Percentiles rank a stretch among this genome's conserved stretches.
These are phyloP conservation scores for Enteromius fasciolatus DNA, from an alignment of 2,797 vertebrate genomes.

Conservation along the genomic window DNA sequence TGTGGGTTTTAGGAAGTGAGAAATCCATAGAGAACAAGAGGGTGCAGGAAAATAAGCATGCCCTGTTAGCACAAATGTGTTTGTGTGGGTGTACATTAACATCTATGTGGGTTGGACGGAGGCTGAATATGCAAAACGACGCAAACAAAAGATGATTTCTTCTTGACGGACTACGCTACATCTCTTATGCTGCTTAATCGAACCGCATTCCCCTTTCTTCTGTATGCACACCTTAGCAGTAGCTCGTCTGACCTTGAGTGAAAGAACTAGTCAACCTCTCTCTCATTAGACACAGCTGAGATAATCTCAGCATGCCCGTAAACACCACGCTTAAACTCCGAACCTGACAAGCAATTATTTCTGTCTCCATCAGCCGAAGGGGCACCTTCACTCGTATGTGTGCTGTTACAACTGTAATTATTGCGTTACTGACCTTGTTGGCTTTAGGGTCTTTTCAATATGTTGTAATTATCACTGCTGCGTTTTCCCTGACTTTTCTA, in stretches of 20 bases:
- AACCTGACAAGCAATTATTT: constrained; percentile 55
- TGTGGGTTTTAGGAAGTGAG: constrained; percentile 67
- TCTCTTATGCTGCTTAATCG: constrained; percentile 31
- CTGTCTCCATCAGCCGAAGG: constrained; percentile 3
- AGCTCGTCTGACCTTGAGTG: constrained; percentile 35
- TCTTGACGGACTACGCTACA: constrained; percentile 55
- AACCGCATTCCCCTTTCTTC: constrained; percentile 31
- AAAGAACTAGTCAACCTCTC: constrained; percentile 48
- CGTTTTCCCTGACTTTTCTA: neutral
- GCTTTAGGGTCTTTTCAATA: constrained; percentile 45
- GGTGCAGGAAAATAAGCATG: constrained; percentile 77
- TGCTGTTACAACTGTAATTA: constrained; percentile 44
- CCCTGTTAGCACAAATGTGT: constrained; percentile 82
- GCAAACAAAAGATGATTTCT: constrained; percentile 79
- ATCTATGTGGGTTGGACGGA: constrained; percentile 79
- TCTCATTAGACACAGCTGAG: constrained; percentile 24
- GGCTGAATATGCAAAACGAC: constrained; percentile 81
- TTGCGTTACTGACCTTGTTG: constrained; percentile 42
- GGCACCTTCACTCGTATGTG: constrained; percentile 20
- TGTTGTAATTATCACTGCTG: constrained; percentile 38
- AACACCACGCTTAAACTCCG: constrained; percentile 18
- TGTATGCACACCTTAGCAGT: constrained; percentile 1
- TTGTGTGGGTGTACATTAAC: constrained; percentile 85
- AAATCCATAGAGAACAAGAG: constrained; percentile 59
- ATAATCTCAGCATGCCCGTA: constrained; percentile 20